Evolutionary conservation across 2,113 vertebrate genomes (phyloP).

Genomic region (Prionailurus viverrinus): DNA sequence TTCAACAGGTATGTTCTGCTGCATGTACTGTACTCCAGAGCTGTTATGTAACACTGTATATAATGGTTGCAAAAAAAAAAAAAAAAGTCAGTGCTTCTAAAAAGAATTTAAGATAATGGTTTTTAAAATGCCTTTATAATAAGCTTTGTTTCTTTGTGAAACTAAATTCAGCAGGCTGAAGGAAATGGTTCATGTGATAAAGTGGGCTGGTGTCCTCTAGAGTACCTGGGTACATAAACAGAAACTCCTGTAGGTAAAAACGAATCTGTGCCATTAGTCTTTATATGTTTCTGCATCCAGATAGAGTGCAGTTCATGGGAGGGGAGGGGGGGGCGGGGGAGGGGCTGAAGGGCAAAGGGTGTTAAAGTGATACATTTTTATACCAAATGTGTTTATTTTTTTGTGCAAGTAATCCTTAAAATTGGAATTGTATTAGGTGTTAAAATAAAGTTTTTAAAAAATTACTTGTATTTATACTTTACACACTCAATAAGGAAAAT

Average conservation of each 20-base stretch:
- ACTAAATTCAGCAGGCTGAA: slow-evolving; percentile 92
- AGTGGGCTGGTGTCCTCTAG: slow-evolving; percentile 90
- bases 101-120: slow-evolving; percentile 86
- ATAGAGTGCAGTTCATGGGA: slow-evolving; percentile 85
- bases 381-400: slow-evolving; percentile 94
- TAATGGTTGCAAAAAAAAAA: slow-evolving; percentile 86
- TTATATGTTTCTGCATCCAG: slow-evolving; percentile 92
- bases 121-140: slow-evolving; percentile 91
- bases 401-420: slow-evolving; percentile 92
- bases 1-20: slow-evolving; percentile 89
- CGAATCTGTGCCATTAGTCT: slow-evolving; percentile 89
- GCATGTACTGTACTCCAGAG: slow-evolving; percentile 91
- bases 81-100: slow-evolving; percentile 87
- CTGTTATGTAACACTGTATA: slow-evolving; percentile 90
- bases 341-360: slow-evolving; percentile 78
- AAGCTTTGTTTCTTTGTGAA: slow-evolving; percentile 90
- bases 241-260: slow-evolving; percentile 87
- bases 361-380: slow-evolving; percentile 94
- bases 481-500: slow-evolving; percentile 78
- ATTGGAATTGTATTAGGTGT: slow-evolving; percentile 92
- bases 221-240: slow-evolving; percentile 88
- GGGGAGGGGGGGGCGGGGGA: slow-evolving; percentile 44
- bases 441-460: slow-evolving; percentile 88
- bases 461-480: slow-evolving; percentile 85
- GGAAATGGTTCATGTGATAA: slow-evolving; percentile 89